These are phyloP conservation scores for Andrena cerasifolii DNA, from an alignment of 1,140 invertebrate genomes.

Conservation along the genomic window DNA sequence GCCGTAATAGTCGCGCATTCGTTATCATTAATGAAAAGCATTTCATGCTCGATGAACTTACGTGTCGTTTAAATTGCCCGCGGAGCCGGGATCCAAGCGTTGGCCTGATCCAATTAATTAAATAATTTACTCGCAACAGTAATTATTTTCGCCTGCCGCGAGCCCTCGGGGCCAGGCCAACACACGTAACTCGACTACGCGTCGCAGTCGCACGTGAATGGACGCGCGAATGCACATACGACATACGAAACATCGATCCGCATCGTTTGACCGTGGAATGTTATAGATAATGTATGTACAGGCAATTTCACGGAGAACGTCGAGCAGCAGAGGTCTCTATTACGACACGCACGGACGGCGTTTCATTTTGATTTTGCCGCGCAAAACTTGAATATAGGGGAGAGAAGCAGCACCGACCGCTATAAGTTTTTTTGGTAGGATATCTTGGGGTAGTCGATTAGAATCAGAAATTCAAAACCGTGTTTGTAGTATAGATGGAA, in stretches of 20 bases:
- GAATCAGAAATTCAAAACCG: too few species aligned
- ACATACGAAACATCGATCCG: background rate
- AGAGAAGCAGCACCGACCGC: too few species aligned
- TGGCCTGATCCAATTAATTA: conserved; percentile 8
- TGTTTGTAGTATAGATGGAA: too few species aligned
- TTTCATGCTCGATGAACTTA: background rate
- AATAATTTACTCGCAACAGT: conserved; percentile 29
- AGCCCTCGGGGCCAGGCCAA: background rate
- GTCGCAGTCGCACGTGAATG: conserved; percentile 1
- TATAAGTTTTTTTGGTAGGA: too few species aligned
- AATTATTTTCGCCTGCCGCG: conserved; percentile 29
- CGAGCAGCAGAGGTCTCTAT: background rate
- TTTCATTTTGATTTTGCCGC: background rate
- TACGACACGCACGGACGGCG: too few species aligned
- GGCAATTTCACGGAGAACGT: background rate
- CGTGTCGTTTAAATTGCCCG: background rate
- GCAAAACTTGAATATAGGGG: background rate
- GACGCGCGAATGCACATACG: background rate
- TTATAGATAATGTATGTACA: background rate
- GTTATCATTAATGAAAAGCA: background rate
- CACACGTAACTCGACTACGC: background rate
- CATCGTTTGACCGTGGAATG: background rate
- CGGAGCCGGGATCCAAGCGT: background rate
- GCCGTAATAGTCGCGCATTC: background rate
- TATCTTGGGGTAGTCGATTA: too few species aligned